Evolutionary conservation across 2,113 vertebrate genomes (phyloP).

Genomic region (Tychaedon coryphoeus): DNA sequence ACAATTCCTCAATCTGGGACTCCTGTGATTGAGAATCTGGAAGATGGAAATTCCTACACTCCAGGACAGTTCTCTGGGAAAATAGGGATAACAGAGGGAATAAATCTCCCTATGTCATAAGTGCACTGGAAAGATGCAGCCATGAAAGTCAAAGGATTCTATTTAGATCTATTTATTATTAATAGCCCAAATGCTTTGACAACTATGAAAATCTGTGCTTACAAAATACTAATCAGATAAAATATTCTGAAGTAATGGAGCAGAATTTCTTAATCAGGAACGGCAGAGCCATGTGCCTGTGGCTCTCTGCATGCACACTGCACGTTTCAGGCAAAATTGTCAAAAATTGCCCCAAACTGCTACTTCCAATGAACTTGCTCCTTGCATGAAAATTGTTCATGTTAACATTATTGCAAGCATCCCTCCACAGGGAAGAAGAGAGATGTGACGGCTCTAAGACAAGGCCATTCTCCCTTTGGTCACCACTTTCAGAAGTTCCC

Average conservation of each 20-base stretch:
- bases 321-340: not conserved
- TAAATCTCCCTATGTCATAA: not conserved
- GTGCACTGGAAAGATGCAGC: not conserved
- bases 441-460: not conserved
- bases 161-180: conserved; percentile 60
- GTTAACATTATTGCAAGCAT: not conserved
- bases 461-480: not conserved
- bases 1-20: not conserved
- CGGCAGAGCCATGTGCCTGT: conserved; percentile 13
- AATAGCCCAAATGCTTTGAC: conserved; percentile 50
- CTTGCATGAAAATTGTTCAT: not conserved
- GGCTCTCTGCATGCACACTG: not conserved
- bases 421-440: not conserved
- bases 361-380: not conserved
- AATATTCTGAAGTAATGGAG: conserved; percentile 55
- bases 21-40: not conserved
- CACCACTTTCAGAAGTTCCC: not conserved
- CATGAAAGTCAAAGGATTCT: conserved; percentile 27
- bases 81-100: not conserved
- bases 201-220: conserved; percentile 50
- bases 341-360: conserved; percentile 35
- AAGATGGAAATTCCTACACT: not conserved
- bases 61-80: not conserved
- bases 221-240: conserved; percentile 60
- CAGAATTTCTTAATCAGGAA: conserved; percentile 52